phyloP scores from a whole-genome alignment of 2,888 invertebrate genomes.

The Hesperia comma region DNA sequence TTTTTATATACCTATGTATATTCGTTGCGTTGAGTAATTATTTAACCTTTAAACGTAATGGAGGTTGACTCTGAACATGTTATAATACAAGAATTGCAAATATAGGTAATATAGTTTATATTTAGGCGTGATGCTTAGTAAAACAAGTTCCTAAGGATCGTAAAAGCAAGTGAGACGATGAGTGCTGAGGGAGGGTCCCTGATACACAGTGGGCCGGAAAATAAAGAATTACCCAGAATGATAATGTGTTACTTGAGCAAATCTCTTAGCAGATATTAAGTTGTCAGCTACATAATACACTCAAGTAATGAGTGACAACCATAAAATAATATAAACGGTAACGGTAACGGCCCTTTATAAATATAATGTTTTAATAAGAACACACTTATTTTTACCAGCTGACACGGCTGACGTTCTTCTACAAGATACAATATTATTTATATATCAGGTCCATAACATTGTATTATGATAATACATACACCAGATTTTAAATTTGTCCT shows the following conservation, averaged over 20 bases:
- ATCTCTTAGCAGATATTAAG: slow-evolving; percentile 35
- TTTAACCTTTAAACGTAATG: too few relatives aligned
- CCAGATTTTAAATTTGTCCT: too few relatives aligned
- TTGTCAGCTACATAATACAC: slow-evolving; percentile 34
- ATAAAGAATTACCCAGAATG: slow-evolving; percentile 38
- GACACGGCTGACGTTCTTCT: too few relatives aligned
- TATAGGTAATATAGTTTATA: background rate
- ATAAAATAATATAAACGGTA: slow-evolving; percentile 28
- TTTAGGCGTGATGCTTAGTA: background rate
- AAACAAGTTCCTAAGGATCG: slow-evolving; percentile 28
- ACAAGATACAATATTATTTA: too few relatives aligned
- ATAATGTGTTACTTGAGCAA: slow-evolving; percentile 35
- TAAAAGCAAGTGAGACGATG: slow-evolving; percentile 36
- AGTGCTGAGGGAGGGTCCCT: slow-evolving; percentile 61
- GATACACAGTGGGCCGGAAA: slow-evolving; percentile 54
- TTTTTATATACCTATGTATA: too few relatives aligned
- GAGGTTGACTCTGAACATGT: too few relatives aligned
- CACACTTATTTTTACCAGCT: too few relatives aligned
- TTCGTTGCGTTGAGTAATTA: too few relatives aligned
- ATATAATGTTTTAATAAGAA: background rate
- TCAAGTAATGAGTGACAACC: slow-evolving; percentile 24
- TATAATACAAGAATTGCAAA: too few relatives aligned
- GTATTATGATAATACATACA: too few relatives aligned
- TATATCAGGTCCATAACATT: too few relatives aligned
- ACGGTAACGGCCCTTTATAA: background rate